These are phyloP conservation scores for Mastigias papua DNA, from an alignment of 30 jellyfish, hydroid and myxozoan genomes.

Conservation along the genomic window DNA sequence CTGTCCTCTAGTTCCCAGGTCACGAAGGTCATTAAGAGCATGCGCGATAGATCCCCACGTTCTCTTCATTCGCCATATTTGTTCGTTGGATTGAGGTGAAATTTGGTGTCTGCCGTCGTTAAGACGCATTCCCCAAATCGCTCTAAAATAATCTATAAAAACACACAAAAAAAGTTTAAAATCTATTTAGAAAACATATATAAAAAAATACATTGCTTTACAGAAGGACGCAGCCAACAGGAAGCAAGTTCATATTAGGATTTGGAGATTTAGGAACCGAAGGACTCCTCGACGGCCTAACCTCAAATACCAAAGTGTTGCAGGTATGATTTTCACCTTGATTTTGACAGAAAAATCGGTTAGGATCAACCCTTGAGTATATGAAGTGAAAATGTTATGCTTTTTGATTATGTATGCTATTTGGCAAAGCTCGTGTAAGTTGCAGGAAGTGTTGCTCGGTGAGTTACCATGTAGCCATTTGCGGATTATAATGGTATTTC, in stretches of 20 bases:
- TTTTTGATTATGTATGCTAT: no score
- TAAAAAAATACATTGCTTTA: constrained; percentile 30
- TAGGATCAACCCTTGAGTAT: no score
- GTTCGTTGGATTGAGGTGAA: constrained; percentile 58
- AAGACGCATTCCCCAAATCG: constrained; percentile 66
- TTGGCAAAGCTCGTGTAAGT: no score
- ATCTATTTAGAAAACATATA: constrained; percentile 2
- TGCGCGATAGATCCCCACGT: constrained; percentile 69
- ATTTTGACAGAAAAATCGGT: no score
- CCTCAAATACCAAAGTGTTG: background rate
- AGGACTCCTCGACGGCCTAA: constrained; percentile 10
- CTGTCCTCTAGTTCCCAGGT: constrained; percentile 30
- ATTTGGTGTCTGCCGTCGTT: constrained; percentile 74
- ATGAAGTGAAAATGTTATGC: no score
- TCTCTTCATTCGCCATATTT: constrained; percentile 77
- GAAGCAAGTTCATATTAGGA: background rate
- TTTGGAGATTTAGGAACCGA: background rate
- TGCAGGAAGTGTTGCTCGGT: no score
- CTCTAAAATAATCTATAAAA: constrained; percentile 30
- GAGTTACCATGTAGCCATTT: no score
- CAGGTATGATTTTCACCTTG: background rate
- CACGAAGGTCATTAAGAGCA: constrained; percentile 38
- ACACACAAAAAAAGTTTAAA: constrained; percentile 56
- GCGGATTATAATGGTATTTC: no score
- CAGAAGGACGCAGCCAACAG: constrained; percentile 16